These are phyloP conservation scores for Leucophenga maculata DNA, from an alignment of 2,888 invertebrate species.

Conservation along the genomic window DNA sequence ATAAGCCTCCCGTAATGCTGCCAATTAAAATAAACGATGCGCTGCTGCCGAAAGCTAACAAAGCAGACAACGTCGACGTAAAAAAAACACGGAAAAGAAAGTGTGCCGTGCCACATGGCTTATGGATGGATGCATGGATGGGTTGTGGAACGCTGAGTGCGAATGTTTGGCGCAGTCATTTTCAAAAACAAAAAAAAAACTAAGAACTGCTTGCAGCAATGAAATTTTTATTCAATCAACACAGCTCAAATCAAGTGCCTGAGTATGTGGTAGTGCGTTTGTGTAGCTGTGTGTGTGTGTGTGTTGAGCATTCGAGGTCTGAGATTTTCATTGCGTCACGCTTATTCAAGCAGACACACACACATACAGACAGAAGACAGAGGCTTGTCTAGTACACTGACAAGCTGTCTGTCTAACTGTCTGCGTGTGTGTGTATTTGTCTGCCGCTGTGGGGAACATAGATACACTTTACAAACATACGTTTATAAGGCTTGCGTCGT, in stretches of 20 bases:
- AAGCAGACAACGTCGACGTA: not conserved
- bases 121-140: no score
- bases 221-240: conserved; percentile 63
- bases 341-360: no score
- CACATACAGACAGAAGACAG: no score
- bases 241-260: conserved; percentile 29
- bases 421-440: not conserved
- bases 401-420: no score
- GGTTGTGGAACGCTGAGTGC: no score
- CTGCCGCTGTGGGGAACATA: not conserved
- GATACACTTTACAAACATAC: not conserved
- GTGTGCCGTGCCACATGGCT: no score
- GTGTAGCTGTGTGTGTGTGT: conserved; percentile 2
- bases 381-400: no score
- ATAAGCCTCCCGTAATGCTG: conserved; percentile 59
- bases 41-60: conserved; percentile 26
- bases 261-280: not conserved
- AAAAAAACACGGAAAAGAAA: no score
- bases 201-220: conserved; percentile 55
- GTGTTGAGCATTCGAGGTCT: not conserved
- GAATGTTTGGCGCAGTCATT: not conserved
- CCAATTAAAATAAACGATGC: conserved; percentile 63
- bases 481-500: not conserved
- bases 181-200: conserved; percentile 17
- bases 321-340: not conserved